These are phyloP conservation scores for Melanchra persicariae DNA, from an alignment of 2,888 invertebrate species.

Conservation along the genomic window DNA sequence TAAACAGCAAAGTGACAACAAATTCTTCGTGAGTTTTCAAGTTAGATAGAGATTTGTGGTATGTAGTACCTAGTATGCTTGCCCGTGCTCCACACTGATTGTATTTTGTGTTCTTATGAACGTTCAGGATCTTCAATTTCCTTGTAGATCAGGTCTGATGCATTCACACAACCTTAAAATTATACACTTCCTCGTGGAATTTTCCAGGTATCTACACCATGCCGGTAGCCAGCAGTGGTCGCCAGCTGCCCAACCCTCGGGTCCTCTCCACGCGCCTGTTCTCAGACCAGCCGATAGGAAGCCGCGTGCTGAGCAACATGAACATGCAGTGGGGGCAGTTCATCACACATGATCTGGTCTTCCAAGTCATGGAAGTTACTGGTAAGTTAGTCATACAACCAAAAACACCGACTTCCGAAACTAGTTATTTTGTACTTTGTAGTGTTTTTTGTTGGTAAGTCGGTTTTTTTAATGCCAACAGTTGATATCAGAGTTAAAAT, in stretches of 20 bases:
- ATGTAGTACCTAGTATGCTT: too few species aligned
- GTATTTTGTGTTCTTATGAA: too few species aligned
- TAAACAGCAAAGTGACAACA: too few species aligned
- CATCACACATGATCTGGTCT: conserved; percentile 93
- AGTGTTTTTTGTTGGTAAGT: too few species aligned
- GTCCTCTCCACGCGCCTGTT: conserved; percentile 92
- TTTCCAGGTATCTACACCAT: conserved; percentile 85
- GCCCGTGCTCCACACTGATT: too few species aligned
- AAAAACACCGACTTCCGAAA: too few species aligned
- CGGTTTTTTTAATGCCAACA: too few species aligned
- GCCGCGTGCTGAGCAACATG: conserved; percentile 90
- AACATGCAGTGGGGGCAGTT: conserved; percentile 94
- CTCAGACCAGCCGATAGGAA: conserved; percentile 86
- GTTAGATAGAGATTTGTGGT: too few species aligned
- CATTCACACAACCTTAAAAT: not conserved
- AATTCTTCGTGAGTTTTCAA: too few species aligned
- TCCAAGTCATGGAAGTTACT: conserved; percentile 91
- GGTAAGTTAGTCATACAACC: conserved; percentile 73
- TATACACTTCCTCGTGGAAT: not conserved
- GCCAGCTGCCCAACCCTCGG: conserved; percentile 92
- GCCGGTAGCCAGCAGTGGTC: conserved; percentile 89
- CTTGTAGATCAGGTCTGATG: not conserved
- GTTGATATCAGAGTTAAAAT: too few species aligned
- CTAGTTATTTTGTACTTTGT: too few species aligned
- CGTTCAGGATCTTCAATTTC: too few species aligned